Conservation (phyloP, 2,113 vertebrate species). For the Hemichromis elongatus region DNA sequence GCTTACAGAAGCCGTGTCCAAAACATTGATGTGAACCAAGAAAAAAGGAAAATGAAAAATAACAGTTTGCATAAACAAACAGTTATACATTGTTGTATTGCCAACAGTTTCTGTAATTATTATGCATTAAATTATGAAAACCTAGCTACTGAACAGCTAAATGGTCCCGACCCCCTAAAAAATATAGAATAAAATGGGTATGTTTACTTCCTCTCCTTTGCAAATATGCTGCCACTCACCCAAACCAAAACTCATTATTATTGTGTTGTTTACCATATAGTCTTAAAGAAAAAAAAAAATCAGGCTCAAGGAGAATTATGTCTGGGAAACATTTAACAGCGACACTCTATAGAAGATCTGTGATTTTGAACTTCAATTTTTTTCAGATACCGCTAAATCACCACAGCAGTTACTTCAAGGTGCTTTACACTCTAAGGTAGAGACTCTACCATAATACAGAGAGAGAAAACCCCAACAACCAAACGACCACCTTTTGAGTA, state of each 20-base stretch:
- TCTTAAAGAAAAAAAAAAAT: not conserved
- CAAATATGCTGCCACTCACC: not conserved
- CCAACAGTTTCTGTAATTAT: too few relatives aligned
- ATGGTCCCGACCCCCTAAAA: not conserved
- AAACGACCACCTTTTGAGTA: not conserved
- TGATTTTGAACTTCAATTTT: not conserved
- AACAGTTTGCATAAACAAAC: not conserved
- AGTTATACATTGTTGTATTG: not conserved
- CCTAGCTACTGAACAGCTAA: not conserved
- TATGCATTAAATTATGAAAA: too few relatives aligned
- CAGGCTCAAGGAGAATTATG: not conserved
- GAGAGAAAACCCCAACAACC: not conserved
- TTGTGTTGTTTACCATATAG: not conserved
- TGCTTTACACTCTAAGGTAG: not conserved
- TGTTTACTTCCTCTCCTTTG: not conserved
- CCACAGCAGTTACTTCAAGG: not conserved
- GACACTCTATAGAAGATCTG: not conserved
- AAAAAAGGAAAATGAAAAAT: not conserved
- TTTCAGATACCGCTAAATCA: not conserved
- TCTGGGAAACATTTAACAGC: not conserved
- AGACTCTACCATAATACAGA: not conserved
- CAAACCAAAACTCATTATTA: not conserved
- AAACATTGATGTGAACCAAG: conserved; percentile 10
- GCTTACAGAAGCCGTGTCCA: conserved; percentile 8
- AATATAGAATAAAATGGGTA: not conserved